phyloP scores from a whole-genome alignment of 2,888 invertebrate genomes.

The Ditylenchus weischeri region DNA sequence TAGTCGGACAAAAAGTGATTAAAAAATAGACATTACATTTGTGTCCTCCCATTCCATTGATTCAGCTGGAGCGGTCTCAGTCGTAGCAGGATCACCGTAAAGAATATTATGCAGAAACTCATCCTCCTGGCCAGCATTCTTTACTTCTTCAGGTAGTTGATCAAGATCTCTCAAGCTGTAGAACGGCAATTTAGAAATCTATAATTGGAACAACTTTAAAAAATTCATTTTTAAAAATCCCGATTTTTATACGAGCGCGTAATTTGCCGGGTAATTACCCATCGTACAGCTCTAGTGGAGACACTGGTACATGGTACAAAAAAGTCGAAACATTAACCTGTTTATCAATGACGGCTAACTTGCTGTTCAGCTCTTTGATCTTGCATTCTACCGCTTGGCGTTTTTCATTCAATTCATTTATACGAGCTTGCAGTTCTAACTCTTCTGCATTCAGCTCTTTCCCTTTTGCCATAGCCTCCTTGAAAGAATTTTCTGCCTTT shows the following conservation, averaged over 20 bases:
- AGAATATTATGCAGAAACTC: not conserved
- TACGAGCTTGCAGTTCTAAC: slow-evolving; percentile 63
- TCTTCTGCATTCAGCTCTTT: slow-evolving; percentile 29
- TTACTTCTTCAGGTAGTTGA: not conserved
- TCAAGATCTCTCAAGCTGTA: slow-evolving; percentile 18
- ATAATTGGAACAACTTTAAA: not conserved
- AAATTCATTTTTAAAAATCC: no score
- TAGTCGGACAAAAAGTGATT: no score
- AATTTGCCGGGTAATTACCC: no score
- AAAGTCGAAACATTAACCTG: not conserved
- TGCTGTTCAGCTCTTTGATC: slow-evolving; percentile 15
- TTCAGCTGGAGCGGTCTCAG: not conserved
- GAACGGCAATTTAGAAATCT: slow-evolving; percentile 21
- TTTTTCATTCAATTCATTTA: slow-evolving; percentile 60
- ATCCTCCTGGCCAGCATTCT: not conserved
- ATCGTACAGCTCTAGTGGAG: no score
- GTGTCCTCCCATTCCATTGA: not conserved
- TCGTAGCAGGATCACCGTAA: not conserved
- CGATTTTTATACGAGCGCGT: no score
- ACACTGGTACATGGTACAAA: no score
- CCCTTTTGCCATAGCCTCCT: slow-evolving; percentile 66
- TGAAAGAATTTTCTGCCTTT: slow-evolving; percentile 63
- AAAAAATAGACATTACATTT: no score
- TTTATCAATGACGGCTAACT: not conserved
- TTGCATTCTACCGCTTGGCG: slow-evolving; percentile 65